Conservation (phyloP, 2,113 vertebrate species). For the Gallinago jamesoni region DNA sequence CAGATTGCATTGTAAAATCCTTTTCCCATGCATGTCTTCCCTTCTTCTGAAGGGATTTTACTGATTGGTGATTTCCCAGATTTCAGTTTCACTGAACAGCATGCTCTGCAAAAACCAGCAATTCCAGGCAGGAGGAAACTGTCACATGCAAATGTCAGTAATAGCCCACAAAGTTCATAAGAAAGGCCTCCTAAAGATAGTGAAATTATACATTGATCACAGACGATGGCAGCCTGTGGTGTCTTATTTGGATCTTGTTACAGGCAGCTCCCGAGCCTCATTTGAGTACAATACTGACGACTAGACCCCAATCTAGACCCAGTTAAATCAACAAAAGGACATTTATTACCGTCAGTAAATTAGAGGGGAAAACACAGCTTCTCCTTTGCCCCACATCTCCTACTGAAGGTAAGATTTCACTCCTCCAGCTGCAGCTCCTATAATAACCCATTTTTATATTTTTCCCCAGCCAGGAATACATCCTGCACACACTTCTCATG, state of each 20-base stretch:
- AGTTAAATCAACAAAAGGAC: neutral
- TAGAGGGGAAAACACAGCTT: neutral
- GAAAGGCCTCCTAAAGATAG: neutral
- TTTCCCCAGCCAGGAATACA: neutral
- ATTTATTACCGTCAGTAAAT: neutral
- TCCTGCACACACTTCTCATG: neutral
- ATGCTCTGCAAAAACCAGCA: neutral
- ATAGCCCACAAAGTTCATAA: neutral
- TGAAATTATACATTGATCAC: neutral
- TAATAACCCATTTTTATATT: neutral
- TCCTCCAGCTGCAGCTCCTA: neutral
- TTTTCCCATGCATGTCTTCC: neutral
- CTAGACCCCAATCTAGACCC: neutral
- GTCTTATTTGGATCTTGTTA: neutral
- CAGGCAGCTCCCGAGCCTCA: fast-evolving
- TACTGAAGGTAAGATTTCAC: neutral
- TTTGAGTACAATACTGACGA: neutral
- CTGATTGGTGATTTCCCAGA: neutral
- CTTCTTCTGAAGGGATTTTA: neutral
- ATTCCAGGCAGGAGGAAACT: neutral
- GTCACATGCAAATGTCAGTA: neutral
- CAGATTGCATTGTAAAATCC: neutral
- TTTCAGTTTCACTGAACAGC: neutral
- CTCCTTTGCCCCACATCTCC: neutral
- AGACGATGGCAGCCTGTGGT: neutral